Conservation (phyloP, 2,797 vertebrate genomes). For the Manis javanica region DNA sequence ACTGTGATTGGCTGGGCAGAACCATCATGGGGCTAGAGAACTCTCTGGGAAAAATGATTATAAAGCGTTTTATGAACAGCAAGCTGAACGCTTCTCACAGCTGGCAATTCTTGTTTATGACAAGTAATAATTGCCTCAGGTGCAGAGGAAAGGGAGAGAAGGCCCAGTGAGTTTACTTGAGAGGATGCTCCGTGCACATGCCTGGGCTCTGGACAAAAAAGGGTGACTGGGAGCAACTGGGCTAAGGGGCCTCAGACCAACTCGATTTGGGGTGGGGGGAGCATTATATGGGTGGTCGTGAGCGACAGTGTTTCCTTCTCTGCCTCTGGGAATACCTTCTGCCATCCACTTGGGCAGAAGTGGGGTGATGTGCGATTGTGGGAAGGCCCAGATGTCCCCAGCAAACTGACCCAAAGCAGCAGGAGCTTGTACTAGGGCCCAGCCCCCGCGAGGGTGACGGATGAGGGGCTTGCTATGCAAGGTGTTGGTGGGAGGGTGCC, state of each 20-base stretch:
- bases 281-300: fast-evolving
- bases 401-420: not conserved
- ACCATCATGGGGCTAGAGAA: slow-evolving; percentile 9
- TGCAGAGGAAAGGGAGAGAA: not conserved
- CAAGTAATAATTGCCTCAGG: slow-evolving; percentile 73
- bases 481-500: not conserved
- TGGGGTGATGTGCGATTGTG: not conserved
- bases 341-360: not conserved
- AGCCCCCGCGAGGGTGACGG: not conserved
- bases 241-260: not conserved
- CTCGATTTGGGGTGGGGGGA: not conserved
- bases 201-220: not conserved
- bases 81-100: slow-evolving; percentile 71
- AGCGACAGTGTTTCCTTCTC: not conserved
- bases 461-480: fast-evolving
- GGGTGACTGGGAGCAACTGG: not conserved
- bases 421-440: not conserved
- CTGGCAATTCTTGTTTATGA: slow-evolving; percentile 81
- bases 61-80: slow-evolving; percentile 72
- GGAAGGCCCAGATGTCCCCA: not conserved
- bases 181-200: not conserved
- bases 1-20: slow-evolving; percentile 41
- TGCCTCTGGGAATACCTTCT: not conserved
- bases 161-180: slow-evolving; percentile 53
- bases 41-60: slow-evolving; percentile 69